phyloP scores from a whole-genome alignment of 64 coral and sea anemone genomes.

The Actinia tenebrosa region DNA sequence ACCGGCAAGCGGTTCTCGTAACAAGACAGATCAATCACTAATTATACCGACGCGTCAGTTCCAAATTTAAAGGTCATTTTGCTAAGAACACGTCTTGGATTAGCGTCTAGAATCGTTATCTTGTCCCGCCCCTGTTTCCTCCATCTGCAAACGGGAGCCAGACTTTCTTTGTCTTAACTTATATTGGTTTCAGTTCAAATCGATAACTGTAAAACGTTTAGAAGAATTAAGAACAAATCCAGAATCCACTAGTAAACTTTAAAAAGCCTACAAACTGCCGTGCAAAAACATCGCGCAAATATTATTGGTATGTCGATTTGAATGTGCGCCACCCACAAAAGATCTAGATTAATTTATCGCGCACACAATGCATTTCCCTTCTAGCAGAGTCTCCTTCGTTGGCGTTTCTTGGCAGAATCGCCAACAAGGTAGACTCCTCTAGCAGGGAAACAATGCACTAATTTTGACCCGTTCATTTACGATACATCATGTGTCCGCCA shows the following conservation, averaged over 20 bases:
- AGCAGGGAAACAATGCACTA: neutral
- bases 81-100: neutral
- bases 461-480: neutral
- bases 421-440: too few relatives aligned
- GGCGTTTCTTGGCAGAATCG: too few relatives aligned
- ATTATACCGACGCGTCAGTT: neutral
- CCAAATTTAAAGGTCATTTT: neutral
- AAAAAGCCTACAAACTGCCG: neutral
- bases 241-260: neutral
- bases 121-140: neutral
- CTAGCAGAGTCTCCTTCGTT: neutral
- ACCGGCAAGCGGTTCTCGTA: neutral
- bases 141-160: neutral
- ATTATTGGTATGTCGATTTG: neutral
- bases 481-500: neutral
- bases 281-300: neutral
- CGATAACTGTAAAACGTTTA: neutral
- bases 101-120: neutral
- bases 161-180: neutral
- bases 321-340: neutral
- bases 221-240: neutral
- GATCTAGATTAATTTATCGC: neutral
- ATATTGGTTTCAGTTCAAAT: neutral
- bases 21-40: neutral
- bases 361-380: neutral